Evolutionary conservation across 2,113 vertebrate genomes (phyloP), one percentile per base, ranked within the genome.

Genomic region (Plestiodon gilberti): DNA sequence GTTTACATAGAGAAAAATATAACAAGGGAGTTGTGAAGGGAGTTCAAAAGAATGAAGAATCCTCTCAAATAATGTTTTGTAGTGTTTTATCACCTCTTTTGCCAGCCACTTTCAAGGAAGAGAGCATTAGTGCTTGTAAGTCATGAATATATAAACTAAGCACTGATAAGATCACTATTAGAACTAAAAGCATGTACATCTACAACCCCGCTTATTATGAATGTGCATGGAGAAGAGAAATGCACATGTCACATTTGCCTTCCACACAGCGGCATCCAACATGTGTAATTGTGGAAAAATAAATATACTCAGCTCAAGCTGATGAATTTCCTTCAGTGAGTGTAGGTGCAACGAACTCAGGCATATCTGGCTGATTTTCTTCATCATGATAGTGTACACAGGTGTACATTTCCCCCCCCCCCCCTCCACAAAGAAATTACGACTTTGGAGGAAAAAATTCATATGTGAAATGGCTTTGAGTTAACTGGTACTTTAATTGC

Each of bases 101-200:
- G 69, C 69, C n/a, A 33, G 69, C 69, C 69, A 82, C 87, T 93
- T 93, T 87, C 81, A 90, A 90, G 90, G 85, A n/a, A 82, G 83
- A 93, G 83, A 87, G 82, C 79, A 81, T 89, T 90, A 90, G 81
- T 89, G 90, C 85, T 92, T 1, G 18, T 38, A 20, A 90, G 91
- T 93, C 35, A 94, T 88, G 92, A 91, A 93, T 92, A 90, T 81
- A 90, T 89, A 92, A 95, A 92, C 93, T 85, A 79, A 87, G 92
- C 88, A 59, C 91, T 93, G 90, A 92, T 88, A 90, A 92, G 90
- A 94, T 92, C 75, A 75, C 84, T 84, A 6, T 93, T 94, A 89
- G 92, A 84, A 73, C 87, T 92, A 93, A 93, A 89, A 85, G 83
- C 83, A 93, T 91, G 92, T 93, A 92, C 87, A 93, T 84, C 93